phyloP scores from a whole-genome alignment of 2,113 vertebrate genomes.

The Eulemur macaco region DNA sequence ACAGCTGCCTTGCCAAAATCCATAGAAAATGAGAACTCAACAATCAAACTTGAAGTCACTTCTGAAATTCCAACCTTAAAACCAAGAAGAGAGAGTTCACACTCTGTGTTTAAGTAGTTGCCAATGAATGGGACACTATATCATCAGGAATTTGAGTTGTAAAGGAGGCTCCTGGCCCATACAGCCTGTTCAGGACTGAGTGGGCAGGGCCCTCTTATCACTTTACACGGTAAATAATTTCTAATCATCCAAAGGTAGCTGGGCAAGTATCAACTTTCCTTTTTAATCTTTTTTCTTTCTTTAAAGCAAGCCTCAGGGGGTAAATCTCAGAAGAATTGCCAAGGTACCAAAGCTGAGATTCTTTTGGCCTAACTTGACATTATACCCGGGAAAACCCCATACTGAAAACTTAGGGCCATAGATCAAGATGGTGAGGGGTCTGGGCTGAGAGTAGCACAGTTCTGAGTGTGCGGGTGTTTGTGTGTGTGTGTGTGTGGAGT shows the following conservation, averaged over 20 bases:
- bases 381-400: not conserved
- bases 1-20: not conserved
- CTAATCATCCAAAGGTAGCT: not conserved
- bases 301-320: not conserved
- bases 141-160: not conserved
- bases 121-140: not conserved
- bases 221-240: not conserved
- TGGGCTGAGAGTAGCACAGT: not conserved
- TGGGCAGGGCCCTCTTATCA: not conserved
- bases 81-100: slow-evolving; percentile 7
- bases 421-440: not conserved
- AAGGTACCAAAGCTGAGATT: not conserved
- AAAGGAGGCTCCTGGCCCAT: not conserved
- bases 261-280: not conserved
- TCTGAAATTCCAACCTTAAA: slow-evolving; percentile 21
- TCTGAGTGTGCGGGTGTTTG: not conserved
- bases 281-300: not conserved
- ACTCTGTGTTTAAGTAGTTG: slow-evolving; percentile 16
- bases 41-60: slow-evolving; percentile 52
- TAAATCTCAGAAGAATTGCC: not conserved
- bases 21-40: not conserved
- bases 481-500: not conserved
- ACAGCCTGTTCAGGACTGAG: not conserved
- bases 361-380: slow-evolving; percentile 1
- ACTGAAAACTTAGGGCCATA: not conserved